Evolutionary conservation across 2,888 invertebrate genomes (phyloP), one percentile per base, ranked within the genome.

Genomic region (Lamellibrachia columna): DNA sequence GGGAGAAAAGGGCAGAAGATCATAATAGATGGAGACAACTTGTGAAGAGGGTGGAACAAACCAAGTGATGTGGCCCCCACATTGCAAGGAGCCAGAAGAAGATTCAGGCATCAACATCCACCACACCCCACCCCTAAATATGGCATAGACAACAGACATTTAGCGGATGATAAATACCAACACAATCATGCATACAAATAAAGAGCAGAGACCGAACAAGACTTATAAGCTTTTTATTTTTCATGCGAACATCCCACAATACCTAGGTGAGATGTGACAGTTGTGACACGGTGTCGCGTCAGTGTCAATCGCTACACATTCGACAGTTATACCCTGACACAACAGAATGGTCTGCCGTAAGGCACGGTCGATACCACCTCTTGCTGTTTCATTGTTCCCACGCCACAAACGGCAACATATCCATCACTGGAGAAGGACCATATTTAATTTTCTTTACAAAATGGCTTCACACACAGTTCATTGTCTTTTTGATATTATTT

Each of bases 141-240:
- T 55, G 40, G 40, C 40, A 40, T 40, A 40, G 40, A 40, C 40
- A 40, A 40, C 40, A 40, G 40, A 40, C 40, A 40, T 40, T 40
- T 40, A 40, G 40, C 40, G 40, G 40, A 40, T 40, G 40, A 40
- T 40, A 40, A 40, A 60, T 7, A 60, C 8, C 15, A 75, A 75
- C 15, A 6, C n/a, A 75, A 22, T 75, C 15, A 22, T 75, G 22
- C 6, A 6, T n/a, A 75, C 22, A 22, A 11, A 75, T n/a, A 75
- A 75, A 75, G 75, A 75, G 15, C 75, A 11, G 75, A 75, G 75
- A 75, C 75, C n/a, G 75, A 75, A 75, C 75, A 75, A 75, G 75
- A 75, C 75, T 75, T 75, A 75, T 75, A 75, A 75, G 75, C 75
- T 75, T 75, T 75, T 75, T 75, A 75, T 75, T 75, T 75, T 75